These are phyloP conservation scores for Heterohyrax brucei DNA, from an alignment of 2,797 vertebrate genomes.

Conservation along the genomic window DNA sequence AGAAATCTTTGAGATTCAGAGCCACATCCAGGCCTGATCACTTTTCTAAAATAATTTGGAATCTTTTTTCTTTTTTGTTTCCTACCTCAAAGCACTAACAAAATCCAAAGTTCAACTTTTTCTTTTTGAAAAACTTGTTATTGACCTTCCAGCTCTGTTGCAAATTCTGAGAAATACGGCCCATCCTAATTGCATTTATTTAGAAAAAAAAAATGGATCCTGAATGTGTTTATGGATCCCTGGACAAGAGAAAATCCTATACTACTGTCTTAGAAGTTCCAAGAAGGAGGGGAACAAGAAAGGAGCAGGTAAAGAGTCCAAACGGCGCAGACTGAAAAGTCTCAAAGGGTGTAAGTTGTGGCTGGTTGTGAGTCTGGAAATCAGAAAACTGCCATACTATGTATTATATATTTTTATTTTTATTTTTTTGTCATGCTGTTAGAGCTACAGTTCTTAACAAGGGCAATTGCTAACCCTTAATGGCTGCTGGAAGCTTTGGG, in stretches of 20 bases:
- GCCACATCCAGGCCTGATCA: neutral
- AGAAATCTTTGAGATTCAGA: constrained; percentile 61
- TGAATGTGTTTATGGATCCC: neutral
- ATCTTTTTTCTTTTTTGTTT: neutral
- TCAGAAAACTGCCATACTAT: neutral
- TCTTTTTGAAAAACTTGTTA: neutral
- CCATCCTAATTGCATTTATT: constrained; percentile 1
- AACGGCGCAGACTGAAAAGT: neutral
- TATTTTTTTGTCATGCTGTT: neutral
- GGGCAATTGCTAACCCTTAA: neutral
- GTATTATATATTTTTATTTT: neutral
- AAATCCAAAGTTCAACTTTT: neutral
- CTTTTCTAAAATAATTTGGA: constrained; percentile 68
- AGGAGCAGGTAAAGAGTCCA: neutral
- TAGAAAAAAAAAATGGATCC: neutral
- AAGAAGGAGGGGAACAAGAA: neutral
- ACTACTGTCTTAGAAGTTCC: neutral
- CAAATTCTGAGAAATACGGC: constrained; percentile 30
- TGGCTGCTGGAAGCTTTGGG: neutral
- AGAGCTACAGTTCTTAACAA: neutral
- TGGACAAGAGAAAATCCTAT: neutral
- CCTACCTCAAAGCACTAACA: constrained; percentile 35
- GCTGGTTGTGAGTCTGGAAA: neutral
- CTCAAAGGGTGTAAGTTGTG: neutral
- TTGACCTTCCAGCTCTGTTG: neutral